Percentiles rank a stretch among this genome's conserved stretches.
phyloP scores from a whole-genome alignment of 35 echinoderm and acorn worm species.

The Lytechinus variegatus region DNA sequence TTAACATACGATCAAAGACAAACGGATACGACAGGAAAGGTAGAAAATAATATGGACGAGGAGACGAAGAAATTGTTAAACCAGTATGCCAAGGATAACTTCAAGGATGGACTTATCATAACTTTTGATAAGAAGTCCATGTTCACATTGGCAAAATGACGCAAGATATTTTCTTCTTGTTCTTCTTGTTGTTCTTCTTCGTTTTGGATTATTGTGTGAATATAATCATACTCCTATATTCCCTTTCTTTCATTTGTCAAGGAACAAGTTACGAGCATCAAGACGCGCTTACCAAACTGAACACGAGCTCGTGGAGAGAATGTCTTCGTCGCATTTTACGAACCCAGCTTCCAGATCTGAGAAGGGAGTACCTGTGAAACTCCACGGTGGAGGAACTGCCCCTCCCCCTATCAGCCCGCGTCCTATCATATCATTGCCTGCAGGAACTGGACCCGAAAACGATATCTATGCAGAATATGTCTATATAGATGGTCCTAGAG shows the following conservation, averaged over 20 bases:
- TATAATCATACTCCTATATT: background rate
- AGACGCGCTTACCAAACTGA: background rate
- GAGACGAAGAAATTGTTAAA: too few relatives aligned
- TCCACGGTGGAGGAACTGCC: background rate
- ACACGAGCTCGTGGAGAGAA: background rate
- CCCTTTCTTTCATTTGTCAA: background rate
- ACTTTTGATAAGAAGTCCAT: too few relatives aligned
- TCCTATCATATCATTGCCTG: background rate
- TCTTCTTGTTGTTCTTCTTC: background rate
- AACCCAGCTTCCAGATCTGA: background rate
- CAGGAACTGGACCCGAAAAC: background rate
- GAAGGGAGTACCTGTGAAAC: background rate
- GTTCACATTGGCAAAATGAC: too few relatives aligned
- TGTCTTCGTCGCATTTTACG: background rate
- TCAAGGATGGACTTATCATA: too few relatives aligned
- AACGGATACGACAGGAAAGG: too few relatives aligned
- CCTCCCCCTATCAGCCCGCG: background rate
- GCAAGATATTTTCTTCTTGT: background rate
- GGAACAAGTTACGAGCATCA: background rate
- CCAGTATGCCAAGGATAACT: too few relatives aligned
- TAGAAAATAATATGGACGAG: too few relatives aligned
- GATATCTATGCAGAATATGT: background rate
- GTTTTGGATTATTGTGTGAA: too few relatives aligned
- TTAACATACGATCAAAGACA: too few relatives aligned
- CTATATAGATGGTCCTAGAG: background rate